These are phyloP conservation scores for Yoshiicerus persimilis DNA, from an alignment of 1,140 invertebrate species.

Conservation along the genomic window DNA sequence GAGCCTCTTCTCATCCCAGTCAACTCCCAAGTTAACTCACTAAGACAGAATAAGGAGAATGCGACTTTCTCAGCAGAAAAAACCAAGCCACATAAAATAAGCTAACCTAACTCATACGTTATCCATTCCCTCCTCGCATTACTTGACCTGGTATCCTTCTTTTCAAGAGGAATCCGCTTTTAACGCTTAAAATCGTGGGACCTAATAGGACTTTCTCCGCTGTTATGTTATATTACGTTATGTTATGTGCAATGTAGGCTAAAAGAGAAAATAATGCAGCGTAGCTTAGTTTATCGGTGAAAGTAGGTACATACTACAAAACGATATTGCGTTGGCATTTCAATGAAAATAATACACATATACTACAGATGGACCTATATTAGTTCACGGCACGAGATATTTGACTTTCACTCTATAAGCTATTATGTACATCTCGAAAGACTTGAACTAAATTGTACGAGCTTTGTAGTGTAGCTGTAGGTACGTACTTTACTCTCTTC, in stretches of 20 bases:
- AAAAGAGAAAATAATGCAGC: conserved; percentile 15
- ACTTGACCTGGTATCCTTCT: not conserved
- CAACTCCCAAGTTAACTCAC: not conserved
- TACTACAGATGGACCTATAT: too few species aligned
- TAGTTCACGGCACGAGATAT: too few species aligned
- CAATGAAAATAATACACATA: too few species aligned
- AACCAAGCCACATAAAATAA: not conserved
- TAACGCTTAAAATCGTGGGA: not conserved
- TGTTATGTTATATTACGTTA: not conserved
- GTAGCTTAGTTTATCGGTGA: not conserved
- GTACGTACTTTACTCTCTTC: too few species aligned
- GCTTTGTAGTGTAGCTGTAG: too few species aligned
- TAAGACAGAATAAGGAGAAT: not conserved
- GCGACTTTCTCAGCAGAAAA: not conserved
- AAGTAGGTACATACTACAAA: too few species aligned
- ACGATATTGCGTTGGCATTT: not conserved
- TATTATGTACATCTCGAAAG: too few species aligned
- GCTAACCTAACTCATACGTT: not conserved
- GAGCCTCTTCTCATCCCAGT: not conserved
- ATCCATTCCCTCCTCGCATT: not conserved
- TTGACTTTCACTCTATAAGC: too few species aligned
- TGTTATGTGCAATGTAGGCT: not conserved
- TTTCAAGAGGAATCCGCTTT: conserved; percentile 5
- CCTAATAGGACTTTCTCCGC: not conserved
- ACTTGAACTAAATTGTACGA: too few species aligned